A percentile compares a stretch with the other conserved stretches of the same genome.
Conservation (phyloP, 2,888 invertebrate species). For the Polyommatus iphigenia region DNA sequence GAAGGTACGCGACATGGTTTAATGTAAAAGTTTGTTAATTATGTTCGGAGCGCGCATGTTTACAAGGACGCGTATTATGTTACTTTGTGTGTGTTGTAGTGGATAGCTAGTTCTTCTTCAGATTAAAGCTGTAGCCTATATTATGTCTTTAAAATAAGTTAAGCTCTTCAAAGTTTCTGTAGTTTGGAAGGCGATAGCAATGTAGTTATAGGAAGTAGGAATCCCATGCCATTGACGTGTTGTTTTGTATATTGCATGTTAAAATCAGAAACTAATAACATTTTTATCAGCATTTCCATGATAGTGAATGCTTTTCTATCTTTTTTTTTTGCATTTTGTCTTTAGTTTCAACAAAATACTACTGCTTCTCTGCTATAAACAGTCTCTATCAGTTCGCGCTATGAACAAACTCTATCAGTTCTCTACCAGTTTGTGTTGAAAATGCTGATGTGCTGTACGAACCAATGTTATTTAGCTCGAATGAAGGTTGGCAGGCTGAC, state of each 20-base stretch:
- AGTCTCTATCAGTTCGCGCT: too few relatives aligned
- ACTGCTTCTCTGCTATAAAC: not conserved
- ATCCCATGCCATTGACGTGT: too few relatives aligned
- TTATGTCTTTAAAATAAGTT: not conserved
- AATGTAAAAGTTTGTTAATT: conserved; percentile 29
- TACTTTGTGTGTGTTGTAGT: not conserved
- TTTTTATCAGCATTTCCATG: not conserved
- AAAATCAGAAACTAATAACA: not conserved
- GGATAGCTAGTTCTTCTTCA: not conserved
- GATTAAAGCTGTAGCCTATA: not conserved
- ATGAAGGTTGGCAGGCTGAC: not conserved
- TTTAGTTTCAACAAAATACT: too few relatives aligned
- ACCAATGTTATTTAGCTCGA: too few relatives aligned
- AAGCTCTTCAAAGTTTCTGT: not conserved
- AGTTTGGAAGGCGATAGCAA: not conserved
- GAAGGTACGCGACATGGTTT: conserved; percentile 7
- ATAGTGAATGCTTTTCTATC: not conserved
- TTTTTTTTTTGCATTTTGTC: not conserved
- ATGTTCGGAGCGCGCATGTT: conserved; percentile 15
- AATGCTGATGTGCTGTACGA: too few relatives aligned
- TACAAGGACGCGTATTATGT: not conserved
- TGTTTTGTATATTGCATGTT: not conserved
- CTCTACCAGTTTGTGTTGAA: too few relatives aligned
- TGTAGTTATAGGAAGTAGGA: not conserved
- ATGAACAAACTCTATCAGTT: too few relatives aligned